Conservation (phyloP, 2,113 vertebrate species). For the Hylia prasina region DNA sequence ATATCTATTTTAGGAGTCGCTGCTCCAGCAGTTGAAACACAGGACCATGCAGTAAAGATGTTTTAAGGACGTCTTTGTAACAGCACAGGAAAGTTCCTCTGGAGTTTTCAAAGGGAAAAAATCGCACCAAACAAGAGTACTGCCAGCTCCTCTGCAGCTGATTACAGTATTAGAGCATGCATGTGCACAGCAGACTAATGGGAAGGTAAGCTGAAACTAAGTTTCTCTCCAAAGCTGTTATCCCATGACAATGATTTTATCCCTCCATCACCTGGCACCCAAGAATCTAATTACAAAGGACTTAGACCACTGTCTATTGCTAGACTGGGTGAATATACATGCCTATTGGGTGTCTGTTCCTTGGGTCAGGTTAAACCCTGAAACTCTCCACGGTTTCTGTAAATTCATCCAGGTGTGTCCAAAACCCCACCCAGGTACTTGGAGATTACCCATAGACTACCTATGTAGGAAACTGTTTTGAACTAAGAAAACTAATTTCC, state of each 20-base stretch:
- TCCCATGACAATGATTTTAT: background rate
- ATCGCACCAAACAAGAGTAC: background rate
- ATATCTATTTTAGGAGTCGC: constrained; percentile 13
- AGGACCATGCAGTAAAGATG: background rate
- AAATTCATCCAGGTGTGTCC: background rate
- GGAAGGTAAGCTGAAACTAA: background rate
- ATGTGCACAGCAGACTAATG: background rate
- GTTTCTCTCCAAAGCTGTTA: background rate
- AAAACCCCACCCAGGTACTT: background rate
- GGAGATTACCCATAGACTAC: background rate
- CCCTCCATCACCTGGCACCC: background rate
- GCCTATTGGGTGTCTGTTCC: background rate
- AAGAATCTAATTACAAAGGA: background rate
- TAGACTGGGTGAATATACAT: background rate
- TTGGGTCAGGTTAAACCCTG: background rate
- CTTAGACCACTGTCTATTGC: background rate
- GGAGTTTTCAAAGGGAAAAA: background rate
- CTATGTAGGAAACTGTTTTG: background rate
- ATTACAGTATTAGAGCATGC: background rate
- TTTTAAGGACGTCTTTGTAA: background rate
- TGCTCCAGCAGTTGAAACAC: background rate
- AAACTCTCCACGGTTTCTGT: background rate
- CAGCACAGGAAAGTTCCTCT: background rate
- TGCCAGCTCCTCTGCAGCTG: background rate
- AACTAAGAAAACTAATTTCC: background rate